A percentile compares a stretch with the other conserved stretches of the same genome.
These are phyloP conservation scores for Tapirus indicus DNA, from an alignment of 2,797 vertebrate genomes.

Conservation along the genomic window DNA sequence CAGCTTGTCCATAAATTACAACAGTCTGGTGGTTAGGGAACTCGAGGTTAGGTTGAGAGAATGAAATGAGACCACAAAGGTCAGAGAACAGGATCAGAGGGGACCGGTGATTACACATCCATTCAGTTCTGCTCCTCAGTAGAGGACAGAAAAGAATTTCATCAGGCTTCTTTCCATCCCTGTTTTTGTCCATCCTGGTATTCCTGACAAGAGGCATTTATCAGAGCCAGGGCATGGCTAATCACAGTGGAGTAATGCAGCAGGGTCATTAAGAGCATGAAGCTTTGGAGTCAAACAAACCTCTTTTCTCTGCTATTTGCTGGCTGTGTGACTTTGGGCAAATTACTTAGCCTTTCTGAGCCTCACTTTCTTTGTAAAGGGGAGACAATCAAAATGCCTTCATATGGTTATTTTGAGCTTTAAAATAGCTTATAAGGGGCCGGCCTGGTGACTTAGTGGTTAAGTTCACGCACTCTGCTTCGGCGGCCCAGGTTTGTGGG, in stretches of 20 bases:
- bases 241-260: not conserved
- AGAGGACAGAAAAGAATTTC: not conserved
- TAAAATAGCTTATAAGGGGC: not conserved
- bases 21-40: not conserved
- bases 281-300: not conserved
- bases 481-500: too few relatives aligned
- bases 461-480: too few relatives aligned
- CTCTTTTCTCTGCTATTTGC: not conserved
- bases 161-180: not conserved
- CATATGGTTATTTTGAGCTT: not conserved
- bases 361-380: not conserved
- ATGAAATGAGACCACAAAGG: not conserved
- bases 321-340: conserved; percentile 39
- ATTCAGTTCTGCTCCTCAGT: not conserved
- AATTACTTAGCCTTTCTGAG: conserved; percentile 26
- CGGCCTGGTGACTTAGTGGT: too few relatives aligned
- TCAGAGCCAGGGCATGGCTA: not conserved
- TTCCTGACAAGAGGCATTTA: not conserved
- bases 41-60: not conserved
- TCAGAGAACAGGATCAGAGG: not conserved
- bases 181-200: not conserved
- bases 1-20: not conserved
- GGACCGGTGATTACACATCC: not conserved
- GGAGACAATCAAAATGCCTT: not conserved
- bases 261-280: not conserved